A percentile compares a stretch with the other conserved stretches of the same genome.
These are phyloP conservation scores for Hypocryptadius cinnamomeus DNA, from an alignment of 2,113 vertebrate genomes.

Conservation along the genomic window DNA sequence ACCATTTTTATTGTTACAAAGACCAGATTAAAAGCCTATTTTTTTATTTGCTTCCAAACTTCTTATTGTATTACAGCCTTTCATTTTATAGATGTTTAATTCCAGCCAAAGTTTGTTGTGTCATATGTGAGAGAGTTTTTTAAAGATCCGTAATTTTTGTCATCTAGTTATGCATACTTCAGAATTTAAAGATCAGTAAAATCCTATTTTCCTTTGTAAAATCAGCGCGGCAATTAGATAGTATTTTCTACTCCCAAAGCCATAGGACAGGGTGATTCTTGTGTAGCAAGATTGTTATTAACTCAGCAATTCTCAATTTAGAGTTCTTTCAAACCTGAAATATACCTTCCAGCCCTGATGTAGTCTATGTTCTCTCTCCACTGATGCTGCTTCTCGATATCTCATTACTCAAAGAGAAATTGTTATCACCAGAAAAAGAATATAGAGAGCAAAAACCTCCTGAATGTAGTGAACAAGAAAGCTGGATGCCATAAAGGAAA, in stretches of 20 bases:
- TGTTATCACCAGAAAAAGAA: background rate
- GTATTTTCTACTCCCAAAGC: background rate
- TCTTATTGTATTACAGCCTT: background rate
- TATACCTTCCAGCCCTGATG: background rate
- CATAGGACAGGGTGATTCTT: background rate
- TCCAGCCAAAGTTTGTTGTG: background rate
- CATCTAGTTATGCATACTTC: background rate
- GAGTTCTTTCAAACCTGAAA: background rate
- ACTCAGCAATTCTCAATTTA: background rate
- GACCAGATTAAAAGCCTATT: background rate
- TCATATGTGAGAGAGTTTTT: background rate
- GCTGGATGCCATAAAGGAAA: background rate
- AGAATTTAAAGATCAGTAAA: background rate
- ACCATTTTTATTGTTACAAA: background rate
- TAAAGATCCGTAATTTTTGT: background rate
- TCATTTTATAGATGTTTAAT: background rate
- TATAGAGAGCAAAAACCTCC: background rate
- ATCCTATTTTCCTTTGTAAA: background rate
- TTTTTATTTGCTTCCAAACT: background rate
- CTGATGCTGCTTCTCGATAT: background rate
- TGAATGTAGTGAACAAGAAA: background rate
- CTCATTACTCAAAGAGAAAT: background rate
- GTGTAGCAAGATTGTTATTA: background rate
- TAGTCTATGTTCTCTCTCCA: background rate
- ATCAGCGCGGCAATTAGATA: background rate